These are phyloP conservation scores for Rallus limicola DNA, from an alignment of 2,113 vertebrate species.

Conservation along the genomic window DNA sequence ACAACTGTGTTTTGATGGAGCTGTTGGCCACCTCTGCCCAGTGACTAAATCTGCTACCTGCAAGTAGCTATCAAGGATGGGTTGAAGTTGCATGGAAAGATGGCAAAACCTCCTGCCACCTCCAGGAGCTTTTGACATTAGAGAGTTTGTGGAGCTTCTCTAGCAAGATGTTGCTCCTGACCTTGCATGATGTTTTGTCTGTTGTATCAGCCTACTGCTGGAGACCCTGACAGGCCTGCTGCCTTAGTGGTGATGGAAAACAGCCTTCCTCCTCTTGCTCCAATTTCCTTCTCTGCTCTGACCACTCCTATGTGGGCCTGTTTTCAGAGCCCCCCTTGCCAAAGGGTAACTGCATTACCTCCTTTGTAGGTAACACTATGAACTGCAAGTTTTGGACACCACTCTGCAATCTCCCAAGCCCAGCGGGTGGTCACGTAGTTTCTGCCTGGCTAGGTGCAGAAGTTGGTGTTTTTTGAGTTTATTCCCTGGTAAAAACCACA, in stretches of 20 bases:
- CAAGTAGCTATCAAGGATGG: neutral
- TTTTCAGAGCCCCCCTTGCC: neutral
- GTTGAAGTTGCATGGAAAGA: neutral
- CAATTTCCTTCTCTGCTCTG: neutral
- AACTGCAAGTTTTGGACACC: neutral
- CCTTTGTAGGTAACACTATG: neutral
- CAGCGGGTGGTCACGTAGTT: neutral
- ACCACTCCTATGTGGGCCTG: neutral
- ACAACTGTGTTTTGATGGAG: neutral
- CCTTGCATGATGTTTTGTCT: neutral
- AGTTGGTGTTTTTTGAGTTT: neutral
- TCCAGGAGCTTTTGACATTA: neutral
- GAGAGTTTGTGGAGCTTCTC: neutral
- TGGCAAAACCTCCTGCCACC: neutral
- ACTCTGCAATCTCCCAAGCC: neutral
- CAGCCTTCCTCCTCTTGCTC: neutral
- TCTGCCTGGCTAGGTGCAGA: neutral
- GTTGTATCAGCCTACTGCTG: neutral
- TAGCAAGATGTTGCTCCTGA: neutral
- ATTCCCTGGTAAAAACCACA: neutral
- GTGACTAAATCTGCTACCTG: neutral
- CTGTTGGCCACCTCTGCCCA: neutral
- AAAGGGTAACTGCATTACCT: neutral
- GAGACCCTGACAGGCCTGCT: neutral
- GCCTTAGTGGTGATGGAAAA: neutral